Evolutionary conservation across 2,888 invertebrate genomes (phyloP).

Genomic region (Tetragonula carbonaria): DNA sequence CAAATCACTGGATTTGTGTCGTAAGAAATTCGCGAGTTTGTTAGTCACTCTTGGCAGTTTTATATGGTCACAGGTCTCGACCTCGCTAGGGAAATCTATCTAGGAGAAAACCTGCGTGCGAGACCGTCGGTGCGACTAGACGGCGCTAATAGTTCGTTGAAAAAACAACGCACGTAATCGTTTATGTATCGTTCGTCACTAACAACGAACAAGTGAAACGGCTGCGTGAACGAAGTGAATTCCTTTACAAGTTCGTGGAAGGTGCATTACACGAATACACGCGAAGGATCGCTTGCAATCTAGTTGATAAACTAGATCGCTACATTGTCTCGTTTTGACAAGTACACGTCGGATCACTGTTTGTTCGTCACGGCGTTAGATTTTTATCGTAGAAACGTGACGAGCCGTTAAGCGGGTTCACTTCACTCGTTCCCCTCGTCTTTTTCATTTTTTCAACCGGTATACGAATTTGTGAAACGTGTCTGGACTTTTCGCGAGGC

Average conservation of each 20-base stretch:
- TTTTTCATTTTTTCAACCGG: background rate
- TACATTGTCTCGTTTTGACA: background rate
- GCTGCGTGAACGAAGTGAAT: slow-evolving; percentile 25
- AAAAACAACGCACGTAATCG: slow-evolving; percentile 2
- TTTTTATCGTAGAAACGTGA: slow-evolving; percentile 41
- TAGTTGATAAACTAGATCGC: slow-evolving; percentile 15
- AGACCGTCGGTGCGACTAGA: background rate
- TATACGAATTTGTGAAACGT: slow-evolving; percentile 16
- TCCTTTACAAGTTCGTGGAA: slow-evolving; percentile 35
- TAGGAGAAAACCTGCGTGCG: background rate
- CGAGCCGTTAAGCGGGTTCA: slow-evolving; percentile 20
- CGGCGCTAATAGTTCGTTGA: background rate
- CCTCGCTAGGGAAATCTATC: background rate
- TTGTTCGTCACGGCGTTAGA: background rate
- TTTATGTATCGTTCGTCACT: slow-evolving; percentile 25
- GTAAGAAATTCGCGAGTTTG: slow-evolving; percentile 37
- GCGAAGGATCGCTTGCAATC: background rate
- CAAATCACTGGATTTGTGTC: slow-evolving; percentile 45
- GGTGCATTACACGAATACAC: background rate
- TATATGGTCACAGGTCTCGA: background rate
- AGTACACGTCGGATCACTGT: background rate
- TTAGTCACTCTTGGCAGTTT: slow-evolving; percentile 2
- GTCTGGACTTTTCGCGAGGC: slow-evolving; percentile 43
- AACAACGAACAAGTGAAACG: background rate
- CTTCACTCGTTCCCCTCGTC: background rate